Conservation (phyloP, 2,888 invertebrate species). For the Odontomyia ornata region DNA sequence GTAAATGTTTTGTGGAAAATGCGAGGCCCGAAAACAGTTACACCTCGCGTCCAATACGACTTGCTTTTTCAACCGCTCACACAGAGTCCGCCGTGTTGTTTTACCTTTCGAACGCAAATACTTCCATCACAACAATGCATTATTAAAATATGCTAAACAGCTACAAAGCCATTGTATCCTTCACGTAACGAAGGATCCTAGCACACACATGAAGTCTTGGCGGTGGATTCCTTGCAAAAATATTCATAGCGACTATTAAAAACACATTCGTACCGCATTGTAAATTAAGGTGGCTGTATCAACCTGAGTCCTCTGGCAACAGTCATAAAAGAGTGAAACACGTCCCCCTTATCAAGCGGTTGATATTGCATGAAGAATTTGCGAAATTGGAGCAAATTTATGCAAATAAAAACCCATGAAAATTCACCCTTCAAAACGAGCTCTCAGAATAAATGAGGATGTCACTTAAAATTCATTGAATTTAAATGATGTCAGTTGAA, state of each 20-base stretch:
- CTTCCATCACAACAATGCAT: constrained; percentile 17
- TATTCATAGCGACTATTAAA: constrained; percentile 32
- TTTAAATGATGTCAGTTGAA: constrained; percentile 30
- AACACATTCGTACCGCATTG: constrained; percentile 31
- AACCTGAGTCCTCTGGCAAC: not conserved
- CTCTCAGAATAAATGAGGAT: constrained; percentile 42
- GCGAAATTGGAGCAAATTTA: constrained; percentile 31
- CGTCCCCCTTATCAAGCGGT: not conserved
- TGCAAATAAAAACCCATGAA: constrained; percentile 38
- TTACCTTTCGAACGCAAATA: not conserved
- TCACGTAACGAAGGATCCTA: not conserved
- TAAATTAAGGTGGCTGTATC: constrained; percentile 18
- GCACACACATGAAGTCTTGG: not conserved
- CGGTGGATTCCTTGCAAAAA: constrained; percentile 4
- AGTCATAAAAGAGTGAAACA: not conserved
- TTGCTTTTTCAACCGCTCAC: no score
- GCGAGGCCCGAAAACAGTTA: no score
- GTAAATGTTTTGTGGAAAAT: no score
- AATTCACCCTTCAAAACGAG: constrained; percentile 32
- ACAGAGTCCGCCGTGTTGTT: not conserved
- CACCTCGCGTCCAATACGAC: no score
- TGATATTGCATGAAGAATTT: constrained; percentile 26
- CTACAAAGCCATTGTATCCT: not conserved
- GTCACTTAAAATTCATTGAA: constrained; percentile 50
- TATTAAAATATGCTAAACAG: constrained; percentile 29